Base-by-base conservation (phyloP, 2,113 vertebrate species). In the Hirundichthys speculiger region DNA sequence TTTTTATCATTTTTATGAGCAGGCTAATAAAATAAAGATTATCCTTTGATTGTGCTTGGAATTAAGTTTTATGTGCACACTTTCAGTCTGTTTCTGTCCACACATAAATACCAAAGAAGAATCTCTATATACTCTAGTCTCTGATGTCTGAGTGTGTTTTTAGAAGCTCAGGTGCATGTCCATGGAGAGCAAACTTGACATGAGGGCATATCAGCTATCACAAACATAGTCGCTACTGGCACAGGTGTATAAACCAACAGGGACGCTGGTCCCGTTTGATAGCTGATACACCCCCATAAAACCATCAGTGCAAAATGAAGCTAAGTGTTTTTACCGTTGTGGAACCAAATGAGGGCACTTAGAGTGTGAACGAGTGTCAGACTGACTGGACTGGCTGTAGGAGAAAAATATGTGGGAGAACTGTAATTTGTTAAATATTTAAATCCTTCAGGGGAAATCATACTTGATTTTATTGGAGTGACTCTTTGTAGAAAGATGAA, bases 191-290 rank as follows among this genome's bases (percentile, higher is more conserved):
- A 71, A 66, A 61, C 21, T 53, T 62, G 61, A 73, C 55, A 85
- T 88, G 70, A 84, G 84, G 89, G 87, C 87, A 64, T 86, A 88
- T 89, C 85, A 74, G 55, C 68, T 86, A 75, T 89, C 84, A 76
- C 49, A 70, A 57, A 64, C 64, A 24, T 14, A 81, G 65, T 54
- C 18, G 48, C 70, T 77, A 68, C 77, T 71, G 76, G 75, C 72
- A 75, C 89, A 90, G 89, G 89, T 89, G 88, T 84, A 82, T 62
- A 88, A 88, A 88, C 86, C 69, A 64, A 56, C 64, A 69, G 79
- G 66, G 70, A 25, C 46, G 48, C 77, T 63, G 83, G 75, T 84
- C 27, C 63, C 53, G 46, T 73, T 69, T 84, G 81, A 86, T 73
- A 75, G 65, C 53, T 64, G 75, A 88, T 80, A 77, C 1, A 3